A percentile compares a stretch with the other conserved stretches of the same genome.
Evolutionary conservation across 2,888 invertebrate species (phyloP).

Genomic region (Prosopocoilus inquinatus): DNA sequence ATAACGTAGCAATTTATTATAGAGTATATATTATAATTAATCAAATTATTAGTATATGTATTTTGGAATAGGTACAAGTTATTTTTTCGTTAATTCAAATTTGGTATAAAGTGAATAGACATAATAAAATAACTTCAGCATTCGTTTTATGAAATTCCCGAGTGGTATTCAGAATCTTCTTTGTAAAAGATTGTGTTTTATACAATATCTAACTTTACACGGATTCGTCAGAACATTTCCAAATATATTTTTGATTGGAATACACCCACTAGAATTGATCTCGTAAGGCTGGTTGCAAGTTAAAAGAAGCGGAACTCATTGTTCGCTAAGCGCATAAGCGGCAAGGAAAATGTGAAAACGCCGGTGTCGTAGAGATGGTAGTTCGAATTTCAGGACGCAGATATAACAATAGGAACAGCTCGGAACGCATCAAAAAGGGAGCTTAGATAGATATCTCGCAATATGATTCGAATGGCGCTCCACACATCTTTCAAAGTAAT

Average conservation of each 20-base stretch:
- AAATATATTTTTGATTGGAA: constrained; percentile 47
- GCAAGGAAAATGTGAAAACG: not conserved
- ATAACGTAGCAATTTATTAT: too few relatives aligned
- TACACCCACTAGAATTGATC: constrained; percentile 43
- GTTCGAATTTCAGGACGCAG: constrained; percentile 16
- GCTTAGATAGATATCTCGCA: constrained; percentile 47
- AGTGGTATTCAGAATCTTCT: constrained; percentile 6
- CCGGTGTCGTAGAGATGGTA: not conserved
- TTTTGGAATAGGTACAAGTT: too few relatives aligned
- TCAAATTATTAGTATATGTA: too few relatives aligned
- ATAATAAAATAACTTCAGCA: too few relatives aligned
- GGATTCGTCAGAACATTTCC: constrained; percentile 39
- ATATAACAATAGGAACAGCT: constrained; percentile 43
- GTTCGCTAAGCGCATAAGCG: not conserved
- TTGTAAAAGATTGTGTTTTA: constrained; percentile 41
- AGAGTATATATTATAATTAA: too few relatives aligned
- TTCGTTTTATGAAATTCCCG: not conserved
- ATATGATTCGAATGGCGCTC: constrained; percentile 46
- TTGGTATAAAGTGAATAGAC: too few relatives aligned
- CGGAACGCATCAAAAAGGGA: constrained; percentile 42
- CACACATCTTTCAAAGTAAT: constrained; percentile 43
- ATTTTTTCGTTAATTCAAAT: too few relatives aligned
- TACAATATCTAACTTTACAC: constrained; percentile 38
- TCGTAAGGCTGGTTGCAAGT: constrained; percentile 24
- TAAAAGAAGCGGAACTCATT: constrained; percentile 21